Conservation (phyloP, 1,140 invertebrate genomes). For the Procambarus clarkii region DNA sequence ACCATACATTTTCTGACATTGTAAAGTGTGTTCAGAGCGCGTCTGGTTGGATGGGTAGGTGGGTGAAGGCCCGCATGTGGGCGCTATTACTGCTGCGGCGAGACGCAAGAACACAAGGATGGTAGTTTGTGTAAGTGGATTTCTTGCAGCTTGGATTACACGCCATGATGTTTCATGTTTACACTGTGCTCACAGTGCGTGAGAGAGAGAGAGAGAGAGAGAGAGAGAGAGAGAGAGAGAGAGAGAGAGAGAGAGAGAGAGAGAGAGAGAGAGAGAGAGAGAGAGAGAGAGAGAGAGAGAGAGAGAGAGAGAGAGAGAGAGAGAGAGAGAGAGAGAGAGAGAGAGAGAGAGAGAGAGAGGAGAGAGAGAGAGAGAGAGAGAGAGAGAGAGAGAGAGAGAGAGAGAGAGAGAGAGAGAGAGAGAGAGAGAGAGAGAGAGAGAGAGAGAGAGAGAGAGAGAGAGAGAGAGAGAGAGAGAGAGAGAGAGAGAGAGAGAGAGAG, state of each 20-base stretch:
- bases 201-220: not conserved
- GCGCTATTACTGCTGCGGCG: too few relatives aligned
- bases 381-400: not conserved
- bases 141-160: too few relatives aligned
- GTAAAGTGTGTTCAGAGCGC: too few relatives aligned
- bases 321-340: not conserved
- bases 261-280: not conserved
- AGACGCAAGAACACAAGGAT: too few relatives aligned
- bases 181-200: too few relatives aligned
- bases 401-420: not conserved
- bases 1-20: too few relatives aligned
- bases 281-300: not conserved
- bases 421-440: not conserved
- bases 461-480: not conserved
- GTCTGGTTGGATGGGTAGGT: too few relatives aligned
- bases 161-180: too few relatives aligned
- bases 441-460: not conserved
- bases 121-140: too few relatives aligned
- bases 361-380: not conserved
- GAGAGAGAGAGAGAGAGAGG: not conserved
- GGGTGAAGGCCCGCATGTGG: too few relatives aligned
- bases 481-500: not conserved
- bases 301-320: not conserved
- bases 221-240: not conserved
- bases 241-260: not conserved